A percentile compares a stretch with the other conserved stretches of the same genome.
Conservation (phyloP, 2,113 vertebrate genomes). For the Anhinga anhinga region DNA sequence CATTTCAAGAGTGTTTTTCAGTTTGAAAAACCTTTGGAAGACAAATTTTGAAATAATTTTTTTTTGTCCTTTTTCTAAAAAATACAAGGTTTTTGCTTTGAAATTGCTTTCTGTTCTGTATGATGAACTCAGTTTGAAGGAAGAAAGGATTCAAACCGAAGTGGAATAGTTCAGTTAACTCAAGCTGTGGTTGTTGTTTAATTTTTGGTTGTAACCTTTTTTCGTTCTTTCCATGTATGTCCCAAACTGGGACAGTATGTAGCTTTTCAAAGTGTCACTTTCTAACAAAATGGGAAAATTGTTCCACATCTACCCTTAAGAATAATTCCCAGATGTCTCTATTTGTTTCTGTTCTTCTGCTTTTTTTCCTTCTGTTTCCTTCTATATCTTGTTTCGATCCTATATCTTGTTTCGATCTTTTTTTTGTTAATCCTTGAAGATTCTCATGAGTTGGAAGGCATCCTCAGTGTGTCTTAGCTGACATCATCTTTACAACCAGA, state of each 20-base stretch:
- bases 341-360: not conserved
- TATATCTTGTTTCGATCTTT: not conserved
- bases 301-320: not conserved
- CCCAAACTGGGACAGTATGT: not conserved
- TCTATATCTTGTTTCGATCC: not conserved
- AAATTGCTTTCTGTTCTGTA: not conserved
- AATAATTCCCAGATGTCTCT: not conserved
- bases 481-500: not conserved
- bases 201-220: not conserved
- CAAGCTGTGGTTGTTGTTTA: not conserved
- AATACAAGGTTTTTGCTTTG: not conserved
- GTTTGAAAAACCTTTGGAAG: not conserved
- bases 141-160: not conserved
- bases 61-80: not conserved
- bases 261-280: not conserved
- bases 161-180: not conserved
- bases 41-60: not conserved
- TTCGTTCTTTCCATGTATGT: not conserved
- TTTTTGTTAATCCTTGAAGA: not conserved
- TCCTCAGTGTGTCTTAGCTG: not conserved
- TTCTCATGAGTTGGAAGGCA: not conserved
- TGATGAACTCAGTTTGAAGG: not conserved
- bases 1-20: not conserved
- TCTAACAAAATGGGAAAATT: not conserved
- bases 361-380: not conserved